These are phyloP conservation scores for Empidonax alnorum DNA, from an alignment of 2,113 vertebrate genomes.

Conservation along the genomic window DNA sequence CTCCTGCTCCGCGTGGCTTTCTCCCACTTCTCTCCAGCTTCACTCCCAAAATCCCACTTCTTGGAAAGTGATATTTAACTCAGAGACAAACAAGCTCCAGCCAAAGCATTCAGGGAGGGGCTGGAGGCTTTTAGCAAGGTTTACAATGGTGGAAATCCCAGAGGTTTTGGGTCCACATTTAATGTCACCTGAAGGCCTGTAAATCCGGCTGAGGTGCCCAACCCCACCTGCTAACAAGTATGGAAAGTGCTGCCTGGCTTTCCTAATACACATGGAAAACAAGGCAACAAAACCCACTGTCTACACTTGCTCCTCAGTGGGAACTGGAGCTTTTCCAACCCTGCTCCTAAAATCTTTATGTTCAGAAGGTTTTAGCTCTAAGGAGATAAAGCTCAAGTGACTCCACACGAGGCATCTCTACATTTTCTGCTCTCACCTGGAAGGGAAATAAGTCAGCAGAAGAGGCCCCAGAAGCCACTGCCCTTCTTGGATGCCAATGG, in stretches of 20 bases:
- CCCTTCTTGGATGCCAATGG: background rate
- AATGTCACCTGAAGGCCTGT: background rate
- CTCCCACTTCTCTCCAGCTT: background rate
- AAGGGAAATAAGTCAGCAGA: no score
- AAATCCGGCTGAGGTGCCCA: background rate
- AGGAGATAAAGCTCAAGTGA: background rate
- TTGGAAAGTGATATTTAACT: background rate
- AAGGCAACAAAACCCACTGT: rapidly evolving
- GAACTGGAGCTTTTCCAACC: background rate
- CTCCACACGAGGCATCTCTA: rapidly evolving
- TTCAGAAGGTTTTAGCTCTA: background rate
- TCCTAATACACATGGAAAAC: background rate
- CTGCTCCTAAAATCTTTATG: background rate
- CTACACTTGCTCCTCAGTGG: background rate
- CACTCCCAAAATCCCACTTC: background rate
- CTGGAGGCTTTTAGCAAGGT: background rate
- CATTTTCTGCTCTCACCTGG: background rate
- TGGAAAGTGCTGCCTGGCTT: background rate
- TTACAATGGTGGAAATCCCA: background rate
- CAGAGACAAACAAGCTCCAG: background rate
- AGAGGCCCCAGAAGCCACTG: background rate
- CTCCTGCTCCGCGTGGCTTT: background rate
- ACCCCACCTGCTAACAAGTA: background rate
- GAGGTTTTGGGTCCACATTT: background rate
- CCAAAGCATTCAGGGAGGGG: background rate